Percentiles rank a stretch among this genome's conserved stretches.
Evolutionary conservation across 1,140 invertebrate genomes (phyloP).

Genomic region (Trachymyrmex cornetzi): DNA sequence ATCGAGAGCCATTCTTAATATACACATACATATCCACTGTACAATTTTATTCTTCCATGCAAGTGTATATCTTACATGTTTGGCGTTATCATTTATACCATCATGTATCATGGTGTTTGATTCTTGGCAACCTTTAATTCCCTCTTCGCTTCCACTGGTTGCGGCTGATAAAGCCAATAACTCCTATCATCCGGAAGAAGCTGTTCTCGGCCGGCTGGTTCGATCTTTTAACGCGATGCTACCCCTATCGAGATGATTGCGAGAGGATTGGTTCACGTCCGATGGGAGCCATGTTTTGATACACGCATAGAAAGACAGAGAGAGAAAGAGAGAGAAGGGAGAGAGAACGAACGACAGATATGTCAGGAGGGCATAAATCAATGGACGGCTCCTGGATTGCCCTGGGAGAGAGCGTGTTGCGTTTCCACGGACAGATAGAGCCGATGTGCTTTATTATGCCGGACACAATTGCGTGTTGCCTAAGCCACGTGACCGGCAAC

Average conservation of each 20-base stretch:
- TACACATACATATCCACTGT: background rate
- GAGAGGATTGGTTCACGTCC: slow-evolving; percentile 65
- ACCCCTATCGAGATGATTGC: slow-evolving; percentile 39
- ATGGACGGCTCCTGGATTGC: slow-evolving; percentile 53
- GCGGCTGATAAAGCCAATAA: slow-evolving; percentile 42
- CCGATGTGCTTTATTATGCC: slow-evolving; percentile 75
- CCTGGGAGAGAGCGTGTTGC: slow-evolving; percentile 69
- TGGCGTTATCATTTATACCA: slow-evolving; percentile 29
- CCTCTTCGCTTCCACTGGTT: slow-evolving; percentile 37
- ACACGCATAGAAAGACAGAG: background rate
- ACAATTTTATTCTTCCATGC: background rate
- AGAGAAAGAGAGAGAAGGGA: slow-evolving; percentile 9
- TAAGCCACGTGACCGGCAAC: slow-evolving; percentile 76
- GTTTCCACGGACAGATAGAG: slow-evolving; percentile 71
- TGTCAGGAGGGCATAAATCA: slow-evolving; percentile 70
- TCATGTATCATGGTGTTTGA: slow-evolving; percentile 37
- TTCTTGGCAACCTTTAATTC: slow-evolving; percentile 18
- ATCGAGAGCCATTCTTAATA: background rate
- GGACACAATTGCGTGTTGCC: slow-evolving; percentile 77
- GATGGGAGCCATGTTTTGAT: slow-evolving; percentile 48
- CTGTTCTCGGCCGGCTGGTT: background rate
- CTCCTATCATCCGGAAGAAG: slow-evolving; percentile 48
- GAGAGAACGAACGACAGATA: slow-evolving; percentile 43
- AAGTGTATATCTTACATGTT: background rate
- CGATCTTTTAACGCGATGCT: slow-evolving; percentile 56